Base-by-base conservation (phyloP, 2,113 vertebrate genomes). In the Synodontis membranacea region DNA sequence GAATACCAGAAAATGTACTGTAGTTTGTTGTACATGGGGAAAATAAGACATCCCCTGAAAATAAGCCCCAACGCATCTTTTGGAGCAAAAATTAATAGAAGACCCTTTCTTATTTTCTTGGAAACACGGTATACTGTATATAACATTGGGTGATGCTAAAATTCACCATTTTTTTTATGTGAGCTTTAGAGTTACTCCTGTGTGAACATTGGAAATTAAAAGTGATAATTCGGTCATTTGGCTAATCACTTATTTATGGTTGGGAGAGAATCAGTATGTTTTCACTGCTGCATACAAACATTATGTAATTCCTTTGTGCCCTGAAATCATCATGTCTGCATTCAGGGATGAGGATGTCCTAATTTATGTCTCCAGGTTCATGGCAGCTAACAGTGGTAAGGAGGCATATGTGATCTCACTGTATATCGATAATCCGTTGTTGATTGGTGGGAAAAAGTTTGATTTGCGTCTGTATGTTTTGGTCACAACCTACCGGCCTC, bases 321-420 rank as follows among this genome's bases (percentile, higher is more conserved):
- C 15, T 83, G 39, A 48, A 82, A 37, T 80, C 60, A n/a, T 66
- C 5, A 7, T 19, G 14, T 62, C n/a, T 14, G 31, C 31, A 39
- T 1, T 21, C 7, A 83, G 19, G 34, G 70, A 11, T 44, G 34
- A 86, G 58, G 23, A 60, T 68, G 14, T 46, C 19, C 6, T 7
- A 28, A 60, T 86, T 82, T 72, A 14, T 68, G 70, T 56, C 87
- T 89, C 5, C 91, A 99, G 98, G 91, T 99, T 99, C 90, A 93
- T 99, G 74, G 95, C 97, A 7, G 94, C 94, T 23, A 92, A 94
- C 92, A 98, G 93, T 92, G 94, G 95, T 9, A 99, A 99, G 87
- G 98, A 99, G 88, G 97, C 97, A 1, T 99, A 99, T 23, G 97
- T 99, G 85, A 99, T 99, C 93, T 99, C 98, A 1, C 94, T 99